phyloP scores from a whole-genome alignment of 2,797 vertebrate genomes.

The Eidolon dupreanum region DNA sequence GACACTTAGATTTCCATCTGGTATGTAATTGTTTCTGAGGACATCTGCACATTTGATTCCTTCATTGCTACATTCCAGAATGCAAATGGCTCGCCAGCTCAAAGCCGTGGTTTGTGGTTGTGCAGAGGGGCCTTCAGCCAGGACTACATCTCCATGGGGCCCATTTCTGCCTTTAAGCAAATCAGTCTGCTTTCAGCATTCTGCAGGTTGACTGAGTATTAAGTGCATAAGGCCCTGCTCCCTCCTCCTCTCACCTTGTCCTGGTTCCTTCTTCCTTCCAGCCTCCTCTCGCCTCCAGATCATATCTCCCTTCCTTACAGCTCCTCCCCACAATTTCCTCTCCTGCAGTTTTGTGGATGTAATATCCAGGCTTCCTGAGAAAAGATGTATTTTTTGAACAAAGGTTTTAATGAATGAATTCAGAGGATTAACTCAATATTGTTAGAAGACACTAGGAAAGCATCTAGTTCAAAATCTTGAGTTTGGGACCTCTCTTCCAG shows the following conservation, averaged over 20 bases:
- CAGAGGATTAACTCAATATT: no score
- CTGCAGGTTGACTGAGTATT: accelerated
- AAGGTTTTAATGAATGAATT: neutral
- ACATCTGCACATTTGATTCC: no score
- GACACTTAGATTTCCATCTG: neutral
- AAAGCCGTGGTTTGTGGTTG: accelerated
- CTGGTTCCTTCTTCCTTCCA: no score
- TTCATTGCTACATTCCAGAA: neutral
- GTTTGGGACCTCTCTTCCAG: neutral
- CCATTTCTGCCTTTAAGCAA: accelerated
- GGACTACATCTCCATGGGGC: neutral
- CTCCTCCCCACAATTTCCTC: neutral
- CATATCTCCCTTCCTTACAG: neutral
- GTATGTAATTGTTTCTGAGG: neutral
- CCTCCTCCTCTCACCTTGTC: neutral
- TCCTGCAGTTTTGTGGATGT: neutral
- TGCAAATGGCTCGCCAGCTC: neutral
- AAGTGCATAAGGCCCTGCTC: accelerated
- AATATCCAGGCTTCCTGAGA: neutral
- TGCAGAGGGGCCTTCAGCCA: accelerated
- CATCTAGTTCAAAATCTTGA: neutral
- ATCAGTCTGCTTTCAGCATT: no score
- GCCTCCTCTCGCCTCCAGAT: no score
- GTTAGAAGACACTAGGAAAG: neutral
- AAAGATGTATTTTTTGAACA: neutral